These are phyloP conservation scores for Caenorhabditis tropicalis DNA, from an alignment of 1,140 invertebrate genomes.

Conservation along the genomic window DNA sequence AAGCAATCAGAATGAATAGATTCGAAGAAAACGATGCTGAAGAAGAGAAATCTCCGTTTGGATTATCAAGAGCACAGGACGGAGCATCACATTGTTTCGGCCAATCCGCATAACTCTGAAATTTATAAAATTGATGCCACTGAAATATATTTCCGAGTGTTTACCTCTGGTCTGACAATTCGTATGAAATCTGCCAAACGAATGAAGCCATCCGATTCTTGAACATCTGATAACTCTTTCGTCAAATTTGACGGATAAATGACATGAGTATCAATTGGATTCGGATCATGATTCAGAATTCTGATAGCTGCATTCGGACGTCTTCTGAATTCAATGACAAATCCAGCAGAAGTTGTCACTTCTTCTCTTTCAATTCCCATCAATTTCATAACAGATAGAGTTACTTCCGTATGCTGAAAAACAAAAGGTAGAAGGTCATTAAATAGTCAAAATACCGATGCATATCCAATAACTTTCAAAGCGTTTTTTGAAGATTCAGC, in stretches of 20 bases:
- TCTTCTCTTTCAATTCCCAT: conserved; percentile 57
- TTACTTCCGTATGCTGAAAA: conserved; percentile 60
- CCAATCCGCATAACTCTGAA: conserved; percentile 24
- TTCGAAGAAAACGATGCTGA: neutral
- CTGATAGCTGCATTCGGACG: conserved; percentile 36
- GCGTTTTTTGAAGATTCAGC: conserved; percentile 1
- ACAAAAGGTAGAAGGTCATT: neutral
- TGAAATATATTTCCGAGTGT: neutral
- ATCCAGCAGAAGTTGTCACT: conserved; percentile 61
- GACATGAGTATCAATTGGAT: conserved; percentile 58
- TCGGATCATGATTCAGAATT: conserved; percentile 57
- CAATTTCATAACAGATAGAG: conserved; percentile 59
- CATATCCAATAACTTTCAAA: conserved; percentile 53
- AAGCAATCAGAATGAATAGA: too few species aligned
- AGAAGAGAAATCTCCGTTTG: neutral
- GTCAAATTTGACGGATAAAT: conserved; percentile 52
- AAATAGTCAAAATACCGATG: conserved; percentile 45
- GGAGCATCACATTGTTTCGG: conserved; percentile 24
- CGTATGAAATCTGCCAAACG: neutral
- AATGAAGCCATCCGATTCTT: conserved; percentile 14
- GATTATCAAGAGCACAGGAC: conserved; percentile 13
- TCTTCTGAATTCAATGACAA: conserved; percentile 56
- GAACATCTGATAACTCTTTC: neutral
- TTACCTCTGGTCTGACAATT: conserved; percentile 9
- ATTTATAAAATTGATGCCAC: neutral